Evolutionary conservation across 2,797 vertebrate species (phyloP).

Genomic region (Danio jaintianensis): DNA sequence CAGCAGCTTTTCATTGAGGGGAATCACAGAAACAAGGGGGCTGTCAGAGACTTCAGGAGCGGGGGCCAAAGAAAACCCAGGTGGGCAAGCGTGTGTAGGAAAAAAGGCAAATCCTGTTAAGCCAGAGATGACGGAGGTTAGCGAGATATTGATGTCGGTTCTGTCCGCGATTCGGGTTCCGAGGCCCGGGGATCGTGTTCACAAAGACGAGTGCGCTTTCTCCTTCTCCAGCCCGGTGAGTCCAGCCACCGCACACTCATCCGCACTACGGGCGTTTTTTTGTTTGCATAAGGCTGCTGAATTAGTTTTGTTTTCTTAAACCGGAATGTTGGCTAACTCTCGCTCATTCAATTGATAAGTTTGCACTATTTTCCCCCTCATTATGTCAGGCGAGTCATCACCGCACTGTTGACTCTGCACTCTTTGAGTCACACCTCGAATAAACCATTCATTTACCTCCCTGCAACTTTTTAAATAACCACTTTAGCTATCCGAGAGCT

Average conservation of each 20-base stretch:
- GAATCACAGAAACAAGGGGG: constrained; percentile 45
- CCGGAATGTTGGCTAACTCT: constrained; percentile 8
- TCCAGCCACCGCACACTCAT: constrained; percentile 40
- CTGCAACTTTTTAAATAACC: neutral
- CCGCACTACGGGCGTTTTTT: neutral
- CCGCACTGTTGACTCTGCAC: constrained; percentile 28
- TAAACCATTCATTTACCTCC: neutral
- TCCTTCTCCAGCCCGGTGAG: constrained; percentile 97
- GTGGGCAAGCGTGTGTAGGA: constrained; percentile 64
- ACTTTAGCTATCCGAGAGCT: neutral
- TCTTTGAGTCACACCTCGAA: neutral
- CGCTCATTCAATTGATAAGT: constrained; percentile 12
- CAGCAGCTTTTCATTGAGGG: constrained; percentile 70
- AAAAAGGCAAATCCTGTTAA: constrained; percentile 58
- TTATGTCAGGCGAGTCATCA: neutral
- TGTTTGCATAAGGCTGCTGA: neutral
- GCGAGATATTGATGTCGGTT: constrained; percentile 93
- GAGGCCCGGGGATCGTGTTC: constrained; percentile 95
- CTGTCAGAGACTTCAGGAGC: constrained; percentile 56
- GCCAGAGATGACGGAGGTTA: constrained; percentile 86
- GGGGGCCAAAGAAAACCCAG: constrained; percentile 62
- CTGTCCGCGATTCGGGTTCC: constrained; percentile 95
- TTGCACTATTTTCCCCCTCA: constrained; percentile 11
- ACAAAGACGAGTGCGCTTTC: constrained; percentile 99
- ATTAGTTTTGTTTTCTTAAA: neutral